These are phyloP conservation scores for Diglossa brunneiventris DNA, from an alignment of 2,113 vertebrate genomes.

Conservation along the genomic window DNA sequence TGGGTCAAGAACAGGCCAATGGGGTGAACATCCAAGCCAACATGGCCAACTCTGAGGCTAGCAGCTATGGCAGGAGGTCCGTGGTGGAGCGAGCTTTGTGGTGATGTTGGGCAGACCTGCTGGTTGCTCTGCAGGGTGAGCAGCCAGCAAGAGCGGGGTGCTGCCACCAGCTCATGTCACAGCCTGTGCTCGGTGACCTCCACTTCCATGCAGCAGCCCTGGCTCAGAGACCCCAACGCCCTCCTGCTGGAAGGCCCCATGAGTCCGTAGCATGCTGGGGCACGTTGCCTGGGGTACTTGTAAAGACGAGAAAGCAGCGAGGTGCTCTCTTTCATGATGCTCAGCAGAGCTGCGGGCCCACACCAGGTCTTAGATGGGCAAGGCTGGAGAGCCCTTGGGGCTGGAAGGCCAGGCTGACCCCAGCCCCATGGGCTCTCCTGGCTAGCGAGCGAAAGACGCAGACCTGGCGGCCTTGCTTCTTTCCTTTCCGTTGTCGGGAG, in stretches of 20 bases:
- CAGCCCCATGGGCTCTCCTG: constrained; percentile 29
- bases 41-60: background rate
- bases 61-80: background rate
- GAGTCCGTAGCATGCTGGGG: constrained; percentile 37
- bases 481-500: constrained; percentile 62
- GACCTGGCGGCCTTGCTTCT: constrained; percentile 62
- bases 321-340: background rate
- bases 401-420: constrained; percentile 58
- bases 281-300: constrained; percentile 43
- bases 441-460: background rate
- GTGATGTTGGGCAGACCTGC: background rate
- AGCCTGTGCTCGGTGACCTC: constrained; percentile 31
- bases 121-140: background rate
- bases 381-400: constrained; percentile 47
- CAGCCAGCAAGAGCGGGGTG: background rate
- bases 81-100: constrained; percentile 15
- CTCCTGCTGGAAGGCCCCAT: constrained; percentile 52
- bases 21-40: background rate
- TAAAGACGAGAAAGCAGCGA: constrained; percentile 39
- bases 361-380: constrained; percentile 41
- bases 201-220: background rate
- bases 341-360: background rate
- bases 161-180: constrained; percentile 9
- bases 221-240: constrained; percentile 18
- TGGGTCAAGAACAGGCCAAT: background rate